Evolutionary conservation across 2,113 vertebrate species (phyloP), one percentile per base, ranked within the genome.

Genomic region (Esox niger): DNA sequence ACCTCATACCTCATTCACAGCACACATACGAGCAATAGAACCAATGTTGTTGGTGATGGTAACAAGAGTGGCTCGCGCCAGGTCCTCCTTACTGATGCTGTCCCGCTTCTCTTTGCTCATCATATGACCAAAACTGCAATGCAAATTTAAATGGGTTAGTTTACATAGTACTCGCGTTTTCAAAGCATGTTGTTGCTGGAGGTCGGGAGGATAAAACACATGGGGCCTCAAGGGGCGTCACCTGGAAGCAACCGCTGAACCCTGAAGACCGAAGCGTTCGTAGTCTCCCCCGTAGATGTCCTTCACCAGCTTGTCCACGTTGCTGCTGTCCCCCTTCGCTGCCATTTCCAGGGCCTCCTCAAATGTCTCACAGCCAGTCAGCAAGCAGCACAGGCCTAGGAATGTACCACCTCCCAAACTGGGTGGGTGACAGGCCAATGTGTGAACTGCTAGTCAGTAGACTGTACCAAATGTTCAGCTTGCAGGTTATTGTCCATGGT

Each of bases 41-140:
- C 96, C 96, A 59, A 98, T 99, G 90, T 99, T 99, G 83, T 99
- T 99, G 73, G 97, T 99, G 90, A 99, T 99, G 86, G 96, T 96
- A 82, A 99, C 95, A 77, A 99, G 88, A 1, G 94, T 98, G 52
- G 97, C 97, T 86, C 95, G 92, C 71, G 97, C 97, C 76, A 99
- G 89, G 85, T 99, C 97, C 77, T 98, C 96, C 85, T 98, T 99
- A 71, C 94, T 96, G 91, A 98, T 97, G 84, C 94, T 92, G 79
- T 98, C 96, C 78, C 96, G 91, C 78, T 97, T 98, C 87, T 99
- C 97, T 90, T 98, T 98, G 91, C 95, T 95, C 95, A 99, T 98
- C 96, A 99, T 99, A 91, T 98, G 95, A 71, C 96, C 96, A 91
- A 98, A 99, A 90, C 97, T 99, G 91, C 26, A 74, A 66, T 30